Base-by-base conservation (phyloP, 1,140 invertebrate species). In the Neodiprion lecontei region DNA sequence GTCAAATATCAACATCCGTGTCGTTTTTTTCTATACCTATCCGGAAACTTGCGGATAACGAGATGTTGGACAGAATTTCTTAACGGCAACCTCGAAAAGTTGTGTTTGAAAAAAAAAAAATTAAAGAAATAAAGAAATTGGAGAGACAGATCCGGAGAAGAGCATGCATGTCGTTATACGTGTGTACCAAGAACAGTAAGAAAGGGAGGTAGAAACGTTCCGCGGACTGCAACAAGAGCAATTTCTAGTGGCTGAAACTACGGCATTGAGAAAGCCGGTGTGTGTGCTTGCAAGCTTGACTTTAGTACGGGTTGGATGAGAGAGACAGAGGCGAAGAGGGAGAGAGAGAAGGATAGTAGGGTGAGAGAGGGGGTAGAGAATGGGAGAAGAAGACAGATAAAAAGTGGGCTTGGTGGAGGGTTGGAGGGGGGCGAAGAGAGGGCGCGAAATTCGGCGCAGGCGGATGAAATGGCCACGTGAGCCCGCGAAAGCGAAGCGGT, bases 401-500 rank as follows among this genome's bases (percentile, higher is more conserved):
- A 48, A 49, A 28, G 69, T 50, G 66, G 14, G 67, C 69, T 50
- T 48, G 28, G 48, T 48, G 71, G 67, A 14, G 47, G 48, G 40
- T 23, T 48, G 49, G 48, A 48, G 61, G 40, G 67, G 73, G 69
- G 50, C 23, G 21, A 61, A 73, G 50, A 23, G 67, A 66, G 66
- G 73, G 71, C 14, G 76, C 61, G 74, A 66, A 69, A 69, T 23
- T 23, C 76, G 82, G 85, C 83, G 85, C 86, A 87, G 86, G 86
- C 86, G 86, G 85, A 77, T 79, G 79, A 82, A 82, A 85, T 85
- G 78, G 84, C 79, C 86, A 87, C 86, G 86, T 87, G 85, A 87
- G 84, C 84, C 84, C 85, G 67, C 67, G 84, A 84, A 84, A 86
- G 85, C 82, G 78, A 84, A 86, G 85, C 82, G 78, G 79, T 82